Conservation (phyloP, 2,888 invertebrate species). For the Chironomus riparius region DNA sequence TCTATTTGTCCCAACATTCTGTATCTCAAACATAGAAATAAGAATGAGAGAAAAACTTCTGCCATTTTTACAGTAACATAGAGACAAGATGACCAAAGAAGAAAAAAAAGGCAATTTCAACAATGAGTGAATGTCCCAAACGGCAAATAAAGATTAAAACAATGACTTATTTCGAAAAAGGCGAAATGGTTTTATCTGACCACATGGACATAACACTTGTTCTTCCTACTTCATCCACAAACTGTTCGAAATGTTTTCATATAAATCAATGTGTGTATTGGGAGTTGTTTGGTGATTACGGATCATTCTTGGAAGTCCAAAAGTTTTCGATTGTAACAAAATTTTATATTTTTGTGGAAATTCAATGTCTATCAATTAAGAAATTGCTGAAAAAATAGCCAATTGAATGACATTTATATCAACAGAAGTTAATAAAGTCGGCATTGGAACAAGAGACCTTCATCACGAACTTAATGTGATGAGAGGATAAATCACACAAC, state of each 20-base stretch:
- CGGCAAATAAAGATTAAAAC: conserved; percentile 26
- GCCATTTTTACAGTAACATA: no score
- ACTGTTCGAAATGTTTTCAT: neutral
- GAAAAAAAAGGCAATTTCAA: neutral
- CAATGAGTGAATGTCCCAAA: conserved; percentile 10
- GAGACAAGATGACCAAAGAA: neutral
- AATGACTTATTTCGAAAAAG: conserved; percentile 17
- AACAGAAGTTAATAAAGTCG: no score
- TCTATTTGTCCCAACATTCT: no score
- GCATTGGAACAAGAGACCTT: no score
- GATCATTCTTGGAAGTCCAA: neutral
- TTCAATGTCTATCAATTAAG: neutral
- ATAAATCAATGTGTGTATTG: neutral
- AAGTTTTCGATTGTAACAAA: neutral
- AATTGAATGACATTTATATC: no score
- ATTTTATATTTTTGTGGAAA: neutral
- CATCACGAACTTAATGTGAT: no score
- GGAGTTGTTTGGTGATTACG: neutral
- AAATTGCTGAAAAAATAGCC: no score
- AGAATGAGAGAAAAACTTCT: no score
- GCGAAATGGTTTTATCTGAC: neutral
- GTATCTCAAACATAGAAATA: no score
- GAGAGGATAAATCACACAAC: no score
- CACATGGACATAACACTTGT: neutral
- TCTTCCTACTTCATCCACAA: neutral